Evolutionary conservation across 2,888 invertebrate species (phyloP).

Genomic region (Lasioglossum zephyrum): DNA sequence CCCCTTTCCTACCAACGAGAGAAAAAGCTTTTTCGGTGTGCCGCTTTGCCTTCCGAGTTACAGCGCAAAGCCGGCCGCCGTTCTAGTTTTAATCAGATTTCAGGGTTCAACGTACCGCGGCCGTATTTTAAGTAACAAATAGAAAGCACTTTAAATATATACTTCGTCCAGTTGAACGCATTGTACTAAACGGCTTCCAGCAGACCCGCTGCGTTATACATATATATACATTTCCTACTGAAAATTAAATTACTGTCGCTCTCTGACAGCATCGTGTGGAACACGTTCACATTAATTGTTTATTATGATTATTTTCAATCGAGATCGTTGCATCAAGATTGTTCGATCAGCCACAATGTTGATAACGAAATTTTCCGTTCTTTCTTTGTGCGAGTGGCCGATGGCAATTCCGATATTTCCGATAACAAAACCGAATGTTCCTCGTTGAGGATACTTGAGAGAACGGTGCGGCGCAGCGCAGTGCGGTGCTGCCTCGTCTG

Average conservation of each 20-base stretch:
- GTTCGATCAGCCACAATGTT: neutral
- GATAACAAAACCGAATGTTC: neutral
- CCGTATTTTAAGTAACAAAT: constrained; percentile 51
- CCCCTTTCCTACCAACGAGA: neutral
- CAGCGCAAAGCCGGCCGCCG: constrained; percentile 26
- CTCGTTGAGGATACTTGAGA: neutral
- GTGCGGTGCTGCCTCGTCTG: neutral
- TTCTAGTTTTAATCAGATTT: constrained; percentile 44
- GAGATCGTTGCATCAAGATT: no score
- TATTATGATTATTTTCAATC: no score
- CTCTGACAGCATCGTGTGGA: neutral
- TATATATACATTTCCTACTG: neutral
- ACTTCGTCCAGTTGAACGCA: constrained; percentile 28
- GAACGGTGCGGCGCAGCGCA: neutral
- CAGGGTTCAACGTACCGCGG: constrained; percentile 48
- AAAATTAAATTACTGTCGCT: neutral
- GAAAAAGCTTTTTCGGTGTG: neutral
- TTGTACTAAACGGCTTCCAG: neutral
- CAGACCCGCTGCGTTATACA: neutral
- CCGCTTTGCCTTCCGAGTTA: neutral
- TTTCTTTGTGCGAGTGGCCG: neutral
- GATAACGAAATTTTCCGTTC: neutral
- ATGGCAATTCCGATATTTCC: neutral
- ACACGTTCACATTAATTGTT: neutral
- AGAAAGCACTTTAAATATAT: constrained; percentile 41